Conservation (phyloP, 2,113 vertebrate species). For the Coturnix japonica region DNA sequence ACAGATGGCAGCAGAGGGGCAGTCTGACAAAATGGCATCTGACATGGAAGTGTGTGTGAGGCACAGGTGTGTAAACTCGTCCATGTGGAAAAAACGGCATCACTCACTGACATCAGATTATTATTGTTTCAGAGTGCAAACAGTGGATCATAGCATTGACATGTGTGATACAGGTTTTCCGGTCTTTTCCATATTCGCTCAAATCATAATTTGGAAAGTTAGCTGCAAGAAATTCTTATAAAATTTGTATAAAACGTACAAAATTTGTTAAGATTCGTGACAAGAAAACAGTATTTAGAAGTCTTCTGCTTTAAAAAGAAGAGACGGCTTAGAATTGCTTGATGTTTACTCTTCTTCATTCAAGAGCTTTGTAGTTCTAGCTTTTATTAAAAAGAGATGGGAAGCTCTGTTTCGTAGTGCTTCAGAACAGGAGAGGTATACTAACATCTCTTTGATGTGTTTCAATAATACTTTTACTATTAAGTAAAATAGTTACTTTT, state of each 20-base stretch:
- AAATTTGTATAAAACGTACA: slow-evolving; percentile 42
- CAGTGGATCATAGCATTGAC: slow-evolving; percentile 75
- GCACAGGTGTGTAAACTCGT: too few species aligned
- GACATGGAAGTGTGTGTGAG: too few species aligned
- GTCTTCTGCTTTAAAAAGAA: not conserved
- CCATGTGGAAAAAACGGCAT: too few species aligned
- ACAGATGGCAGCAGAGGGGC: too few species aligned
- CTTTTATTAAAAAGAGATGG: not conserved
- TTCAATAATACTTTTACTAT: not conserved
- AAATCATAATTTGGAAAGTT: slow-evolving; percentile 79
- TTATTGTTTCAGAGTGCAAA: slow-evolving; percentile 71
- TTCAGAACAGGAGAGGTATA: not conserved
- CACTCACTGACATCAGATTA: not conserved
- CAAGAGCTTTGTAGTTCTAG: not conserved
- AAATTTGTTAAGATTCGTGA: not conserved
- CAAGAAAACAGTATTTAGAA: not conserved
- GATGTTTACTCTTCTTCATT: not conserved
- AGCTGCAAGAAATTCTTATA: slow-evolving; percentile 73
- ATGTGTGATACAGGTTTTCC: slow-evolving; percentile 77
- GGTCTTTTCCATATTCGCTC: slow-evolving; percentile 79
- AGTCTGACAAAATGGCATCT: too few species aligned
- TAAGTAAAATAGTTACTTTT: not conserved
- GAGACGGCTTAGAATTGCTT: not conserved
- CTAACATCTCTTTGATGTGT: not conserved
- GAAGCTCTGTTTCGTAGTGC: not conserved